Conservation (phyloP, 2,113 vertebrate species). For the Hoplias malabaricus region DNA sequence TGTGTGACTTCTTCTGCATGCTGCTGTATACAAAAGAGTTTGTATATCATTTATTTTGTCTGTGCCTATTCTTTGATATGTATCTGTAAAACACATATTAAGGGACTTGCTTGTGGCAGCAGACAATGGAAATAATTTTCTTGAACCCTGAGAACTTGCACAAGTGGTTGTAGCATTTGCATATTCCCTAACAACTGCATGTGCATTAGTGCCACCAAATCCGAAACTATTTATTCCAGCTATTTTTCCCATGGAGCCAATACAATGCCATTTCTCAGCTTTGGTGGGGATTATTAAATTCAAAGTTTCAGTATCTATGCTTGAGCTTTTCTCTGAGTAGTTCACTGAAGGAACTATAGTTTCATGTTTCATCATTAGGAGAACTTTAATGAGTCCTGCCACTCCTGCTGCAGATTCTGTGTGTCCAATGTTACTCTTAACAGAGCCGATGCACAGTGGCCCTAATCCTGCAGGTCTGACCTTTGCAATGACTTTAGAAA, state of each 20-base stretch:
- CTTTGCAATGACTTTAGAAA: constrained; percentile 76
- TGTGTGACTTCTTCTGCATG: constrained; percentile 82
- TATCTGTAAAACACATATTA: constrained; percentile 66
- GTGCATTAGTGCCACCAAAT: constrained; percentile 86
- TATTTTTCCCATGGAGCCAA: constrained; percentile 63
- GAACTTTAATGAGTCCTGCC: constrained; percentile 85
- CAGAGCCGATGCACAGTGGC: constrained; percentile 78
- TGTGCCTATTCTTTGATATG: constrained; percentile 63
- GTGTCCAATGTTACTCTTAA: constrained; percentile 87
- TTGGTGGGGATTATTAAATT: constrained; percentile 72
- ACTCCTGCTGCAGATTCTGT: constrained; percentile 84
- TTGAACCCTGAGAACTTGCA: constrained; percentile 48
- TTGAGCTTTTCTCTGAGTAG: constrained; percentile 74
- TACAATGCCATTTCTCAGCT: constrained; percentile 75
- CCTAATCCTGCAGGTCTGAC: constrained; percentile 60
- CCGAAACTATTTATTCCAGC: constrained; percentile 87
- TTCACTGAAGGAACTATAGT: constrained; percentile 83
- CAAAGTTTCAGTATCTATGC: constrained; percentile 71
- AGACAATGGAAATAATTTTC: constrained; percentile 77
- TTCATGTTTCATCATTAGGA: constrained; percentile 84
- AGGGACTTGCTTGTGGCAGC: constrained; percentile 78
- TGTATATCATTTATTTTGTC: constrained; percentile 62
- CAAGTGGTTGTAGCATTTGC: constrained; percentile 49
- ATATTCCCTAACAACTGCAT: constrained; percentile 75
- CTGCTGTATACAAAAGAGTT: constrained; percentile 78